A percentile compares a stretch with the other conserved stretches of the same genome.
Evolutionary conservation across 2,797 vertebrate genomes (phyloP).

Genomic region (Loris lydekkerianus): DNA sequence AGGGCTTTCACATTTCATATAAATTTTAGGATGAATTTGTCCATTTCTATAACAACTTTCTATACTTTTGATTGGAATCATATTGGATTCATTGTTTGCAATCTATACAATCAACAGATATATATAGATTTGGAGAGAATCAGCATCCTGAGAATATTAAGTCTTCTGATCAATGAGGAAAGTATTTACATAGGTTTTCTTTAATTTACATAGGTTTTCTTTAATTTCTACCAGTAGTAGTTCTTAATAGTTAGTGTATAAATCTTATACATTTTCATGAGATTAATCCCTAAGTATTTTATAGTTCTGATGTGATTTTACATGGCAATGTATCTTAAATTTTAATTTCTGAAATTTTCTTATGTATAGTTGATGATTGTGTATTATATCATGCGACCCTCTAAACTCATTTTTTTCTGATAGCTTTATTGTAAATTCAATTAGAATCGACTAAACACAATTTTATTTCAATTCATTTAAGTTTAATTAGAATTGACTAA

Average conservation of each 20-base stretch:
- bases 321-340: slow-evolving; percentile 11
- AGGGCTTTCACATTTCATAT: not conserved
- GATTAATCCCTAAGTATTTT: too few species aligned
- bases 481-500: slow-evolving; percentile 17
- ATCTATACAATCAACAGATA: not conserved
- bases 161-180: not conserved
- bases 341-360: not conserved
- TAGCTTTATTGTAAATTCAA: slow-evolving; percentile 23
- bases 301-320: not conserved
- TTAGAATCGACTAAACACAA: slow-evolving; percentile 3
- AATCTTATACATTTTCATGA: not conserved
- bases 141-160: not conserved
- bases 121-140: not conserved
- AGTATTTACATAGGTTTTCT: not conserved
- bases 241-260: not conserved
- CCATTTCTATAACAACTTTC: not conserved
- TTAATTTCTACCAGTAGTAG: not conserved
- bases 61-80: not conserved
- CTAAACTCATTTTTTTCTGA: slow-evolving; percentile 1
- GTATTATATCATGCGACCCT: not conserved
- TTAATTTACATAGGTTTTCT: not conserved
- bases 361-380: not conserved
- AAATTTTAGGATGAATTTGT: slow-evolving; percentile 40
- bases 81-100: not conserved
- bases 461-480: not conserved